These are phyloP conservation scores for Parnassius smintheus DNA, from an alignment of 2,888 invertebrate species.

Conservation along the genomic window DNA sequence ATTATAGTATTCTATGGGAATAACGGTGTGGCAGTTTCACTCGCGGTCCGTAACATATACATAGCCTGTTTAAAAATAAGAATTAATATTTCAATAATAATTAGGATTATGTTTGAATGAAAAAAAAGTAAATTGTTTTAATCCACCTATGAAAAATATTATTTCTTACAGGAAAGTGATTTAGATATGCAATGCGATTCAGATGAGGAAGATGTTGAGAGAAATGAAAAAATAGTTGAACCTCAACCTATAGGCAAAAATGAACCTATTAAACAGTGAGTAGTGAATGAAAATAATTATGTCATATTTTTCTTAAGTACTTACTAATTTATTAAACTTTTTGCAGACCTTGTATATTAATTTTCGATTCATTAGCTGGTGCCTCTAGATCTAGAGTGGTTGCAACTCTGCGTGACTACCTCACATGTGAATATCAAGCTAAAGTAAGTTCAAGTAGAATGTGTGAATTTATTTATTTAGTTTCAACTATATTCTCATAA, in stretches of 20 bases:
- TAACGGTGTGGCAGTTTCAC: no score
- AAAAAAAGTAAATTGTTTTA: no score
- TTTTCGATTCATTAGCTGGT: slow-evolving; percentile 96
- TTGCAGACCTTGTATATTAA: slow-evolving; percentile 94
- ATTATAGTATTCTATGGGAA: no score
- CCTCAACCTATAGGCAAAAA: slow-evolving; percentile 41
- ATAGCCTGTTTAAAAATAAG: no score
- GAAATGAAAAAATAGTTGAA: slow-evolving; percentile 65
- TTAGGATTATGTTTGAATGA: no score
- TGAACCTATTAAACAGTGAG: slow-evolving; percentile 85
- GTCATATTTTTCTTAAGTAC: background rate
- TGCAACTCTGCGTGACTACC: slow-evolving; percentile 94
- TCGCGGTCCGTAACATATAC: no score
- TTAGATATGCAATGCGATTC: slow-evolving; percentile 78
- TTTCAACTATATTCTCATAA: background rate
- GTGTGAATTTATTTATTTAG: slow-evolving; percentile 4
- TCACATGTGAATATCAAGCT: slow-evolving; percentile 91
- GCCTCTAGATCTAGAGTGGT: slow-evolving; percentile 91
- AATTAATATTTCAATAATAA: no score
- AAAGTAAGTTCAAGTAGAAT: slow-evolving; percentile 74
- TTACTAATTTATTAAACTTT: slow-evolving; percentile 10
- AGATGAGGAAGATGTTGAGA: slow-evolving; percentile 69
- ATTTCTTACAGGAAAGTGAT: slow-evolving; percentile 69
- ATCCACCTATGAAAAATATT: no score
- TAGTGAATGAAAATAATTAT: slow-evolving; percentile 31